Evolutionary conservation across 2,888 invertebrate species (phyloP), one percentile per base, ranked within the genome.

Genomic region (Esperia sulphurella): DNA sequence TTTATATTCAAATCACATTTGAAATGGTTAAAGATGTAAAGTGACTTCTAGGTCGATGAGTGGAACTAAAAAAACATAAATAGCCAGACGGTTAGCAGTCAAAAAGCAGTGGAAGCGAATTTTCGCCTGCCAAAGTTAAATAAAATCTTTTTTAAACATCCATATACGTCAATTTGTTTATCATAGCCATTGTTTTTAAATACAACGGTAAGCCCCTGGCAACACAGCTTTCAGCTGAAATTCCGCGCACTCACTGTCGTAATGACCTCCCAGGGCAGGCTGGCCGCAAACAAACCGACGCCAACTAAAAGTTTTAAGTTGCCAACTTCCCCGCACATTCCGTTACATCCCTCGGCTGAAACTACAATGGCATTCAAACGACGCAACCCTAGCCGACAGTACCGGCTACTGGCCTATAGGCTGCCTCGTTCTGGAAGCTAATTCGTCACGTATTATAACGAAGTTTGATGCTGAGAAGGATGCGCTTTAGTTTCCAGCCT

Each of bases 301-400:
- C 74, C 69, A 73, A 77, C 76, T 75, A 68, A 82, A 84, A 85
- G 69, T 84, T 84, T 76, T 71, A 69, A 69, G 72, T 76, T 75
- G 58, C 59, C 52, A 75, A 79, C 70, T 79, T 72, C 61, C 59
- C 57, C 68, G 59, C 60, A 66, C 66, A 76, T 74, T 73, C 71
- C 73, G 71, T 55, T 54, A 54, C 51, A 53, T 44, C 40, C 41
- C 41, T 10, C 6, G 47, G 41, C 50, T 49, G 55, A 55, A 57
- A 57, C 57, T 58, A 57, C 58, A 59, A 62, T 63, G 58, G 58
- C 58, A 59, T 67, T 63, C 59, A 60, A 58, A 59, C 58, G 57
- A 55, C 53, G 54, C 50, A 39, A 37, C 35, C 28, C 28, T 14
- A 14, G 6, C 41, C 6, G 21, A 21, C 21, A 21, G 21, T 3